Base-by-base conservation (phyloP, 2,797 vertebrate genomes). In the Parauchenoglanis ngamensis region DNA sequence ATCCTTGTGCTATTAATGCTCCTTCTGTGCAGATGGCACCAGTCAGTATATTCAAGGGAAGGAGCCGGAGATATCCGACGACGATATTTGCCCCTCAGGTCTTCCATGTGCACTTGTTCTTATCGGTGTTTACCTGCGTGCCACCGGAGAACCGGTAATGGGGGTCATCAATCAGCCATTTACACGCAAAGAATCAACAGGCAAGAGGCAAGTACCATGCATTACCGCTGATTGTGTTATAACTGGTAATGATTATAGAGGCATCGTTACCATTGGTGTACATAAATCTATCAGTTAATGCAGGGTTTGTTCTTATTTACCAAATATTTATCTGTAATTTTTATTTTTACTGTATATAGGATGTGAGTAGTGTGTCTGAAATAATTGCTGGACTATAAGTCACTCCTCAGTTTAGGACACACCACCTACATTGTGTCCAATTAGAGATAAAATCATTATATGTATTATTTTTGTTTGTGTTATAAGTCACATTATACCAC, bases 161-260 rank as follows among this genome's bases (percentile, higher is more conserved):
- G 97, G 97, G 0, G 96, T 98, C 89, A 96, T 98, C 93, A 98
- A 97, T 91, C 97, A 98, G 85, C 97, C 97, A 0, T 98, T 98
- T 91, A 93, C 93, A 88, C 90, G 91, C 90, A 96, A 93, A 92
- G 95, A 97, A 65, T 90, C 92, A 11, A 88, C 90, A 15, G 92
- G 92, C 25, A 90, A 92, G 83, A 54, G 94, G 96, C 95, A 86
- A 92, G 95, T 67, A 68, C 49, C 17, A 12, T 19, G 5, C n/a
- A 23, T 40, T 19, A 70, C 35, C 49, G 10, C 52, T 84, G 31
- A 31, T n/a, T 46, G 23, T 46, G 12, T 75, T 15, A 52, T n/a
- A n/a, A 75, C 72, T 12, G 40, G 44, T 73, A 49, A 73, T 1
- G 15, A 23, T 49, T 44, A 25, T 65, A 46, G 4, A 25, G 35